Base-by-base conservation (phyloP, 1,140 invertebrate species). In the Drosophila willistoni region DNA sequence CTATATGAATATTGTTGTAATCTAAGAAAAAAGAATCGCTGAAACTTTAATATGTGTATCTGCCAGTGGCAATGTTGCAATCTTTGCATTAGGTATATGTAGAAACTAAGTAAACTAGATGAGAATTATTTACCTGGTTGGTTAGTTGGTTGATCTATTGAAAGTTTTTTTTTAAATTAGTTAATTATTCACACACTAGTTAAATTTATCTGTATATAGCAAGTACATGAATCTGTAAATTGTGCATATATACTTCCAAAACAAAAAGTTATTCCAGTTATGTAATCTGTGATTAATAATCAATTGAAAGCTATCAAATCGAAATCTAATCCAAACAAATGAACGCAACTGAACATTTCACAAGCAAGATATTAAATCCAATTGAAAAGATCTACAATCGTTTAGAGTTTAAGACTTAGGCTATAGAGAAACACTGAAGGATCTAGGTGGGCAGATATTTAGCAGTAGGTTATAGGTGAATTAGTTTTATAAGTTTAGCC, bases 391-490 rank as follows among this genome's bases (percentile, higher is more conserved):
- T 61, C 51, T 51, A 76, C 66, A 77, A 79, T 76, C 51, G 79
- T 63, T 70, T 70, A 86, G 57, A 0, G 19, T 3, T 59, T 77
- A 83, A 73, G 65, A 12, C 54, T 64, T 62, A 69, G 19, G 13
- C n/a, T 66, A 61, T 74, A 66, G 68, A 71, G 42, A 39, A 75
- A 64, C 84, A 89, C 84, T 89, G 84, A 78, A 64, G 77, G 73
- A 81, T 75, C 65, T 71, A 77, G 84, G 80, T 73, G 65, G 84
- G 84, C 85, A 81, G 84, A 84, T 84, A 63, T 89, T 89, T 89
- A 81, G 84, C 84, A 89, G 84, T 89, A 89, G 84, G 84, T 89
- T 55, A 74, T 78, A 89, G 73, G 80, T 83, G 60, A 64, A 59
- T 44, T 84, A 84, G 73, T 33, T 34, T 59, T 4, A 7, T 89